Conservation (phyloP, 2,888 invertebrate species). For the Eupsilia transversa region DNA sequence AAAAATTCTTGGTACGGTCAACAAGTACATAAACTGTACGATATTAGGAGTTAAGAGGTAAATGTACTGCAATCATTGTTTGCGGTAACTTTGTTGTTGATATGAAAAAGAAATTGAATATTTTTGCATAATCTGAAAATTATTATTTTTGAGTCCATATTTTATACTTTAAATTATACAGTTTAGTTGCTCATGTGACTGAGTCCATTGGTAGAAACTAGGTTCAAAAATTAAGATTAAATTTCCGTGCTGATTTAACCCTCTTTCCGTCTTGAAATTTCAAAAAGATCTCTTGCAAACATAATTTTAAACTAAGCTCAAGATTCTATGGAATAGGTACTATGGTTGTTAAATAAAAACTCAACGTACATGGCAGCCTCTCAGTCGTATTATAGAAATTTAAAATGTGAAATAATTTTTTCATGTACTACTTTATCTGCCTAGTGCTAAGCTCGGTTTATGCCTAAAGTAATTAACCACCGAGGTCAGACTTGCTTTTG, state of each 20-base stretch:
- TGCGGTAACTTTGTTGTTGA: constrained; percentile 54
- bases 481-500: constrained; percentile 16
- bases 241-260: constrained; percentile 5
- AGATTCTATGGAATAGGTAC: not conserved
- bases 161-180: constrained; percentile 56
- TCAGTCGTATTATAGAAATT: not conserved
- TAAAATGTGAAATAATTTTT: not conserved
- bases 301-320: constrained; percentile 12
- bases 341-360: not conserved
- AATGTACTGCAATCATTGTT: constrained; percentile 47
- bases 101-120: constrained; percentile 56
- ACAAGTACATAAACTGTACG: constrained; percentile 64
- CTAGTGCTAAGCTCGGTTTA: not conserved
- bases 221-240: not conserved
- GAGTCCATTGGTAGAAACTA: constrained; percentile 50
- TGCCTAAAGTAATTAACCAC: not conserved
- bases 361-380: not conserved
- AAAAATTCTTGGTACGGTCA: constrained; percentile 62
- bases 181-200: constrained; percentile 51
- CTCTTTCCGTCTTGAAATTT: not conserved
- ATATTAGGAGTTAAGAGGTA: constrained; percentile 57
- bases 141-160: constrained; percentile 57
- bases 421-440: not conserved
- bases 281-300: not conserved
- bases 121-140: constrained; percentile 65